phyloP scores from a whole-genome alignment of 2,888 invertebrate species.

The Lycia hirtaria region DNA sequence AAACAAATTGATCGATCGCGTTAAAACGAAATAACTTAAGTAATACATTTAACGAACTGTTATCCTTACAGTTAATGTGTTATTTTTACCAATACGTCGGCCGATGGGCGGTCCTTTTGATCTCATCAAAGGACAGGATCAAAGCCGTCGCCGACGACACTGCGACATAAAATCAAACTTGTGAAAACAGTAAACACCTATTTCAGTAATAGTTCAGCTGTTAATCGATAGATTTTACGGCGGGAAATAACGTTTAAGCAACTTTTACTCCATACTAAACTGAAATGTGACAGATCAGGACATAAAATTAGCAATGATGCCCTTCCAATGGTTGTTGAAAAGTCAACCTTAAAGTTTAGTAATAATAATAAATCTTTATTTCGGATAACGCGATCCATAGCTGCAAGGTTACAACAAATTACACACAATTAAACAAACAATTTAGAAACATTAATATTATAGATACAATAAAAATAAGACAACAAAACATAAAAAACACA shows the following conservation, averaged over 20 bases:
- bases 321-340: background rate
- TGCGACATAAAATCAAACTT: slow-evolving; percentile 53
- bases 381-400: too few relatives aligned
- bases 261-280: background rate
- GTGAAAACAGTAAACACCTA: slow-evolving; percentile 54
- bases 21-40: background rate
- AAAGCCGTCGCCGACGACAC: slow-evolving; percentile 44
- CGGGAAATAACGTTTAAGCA: slow-evolving; percentile 43
- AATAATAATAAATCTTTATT: too few relatives aligned
- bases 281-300: background rate
- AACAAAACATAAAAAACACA: too few relatives aligned
- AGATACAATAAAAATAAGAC: too few relatives aligned
- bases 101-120: slow-evolving; percentile 73
- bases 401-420: too few relatives aligned
- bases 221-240: slow-evolving; percentile 52
- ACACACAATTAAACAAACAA: too few relatives aligned
- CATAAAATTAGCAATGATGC: background rate
- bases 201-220: slow-evolving; percentile 46
- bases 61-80: slow-evolving; percentile 54
- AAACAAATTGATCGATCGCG: background rate
- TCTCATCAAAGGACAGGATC: slow-evolving; percentile 55
- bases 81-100: slow-evolving; percentile 79
- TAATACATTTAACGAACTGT: slow-evolving; percentile 23
- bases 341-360: background rate
- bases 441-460: too few relatives aligned